Base-by-base conservation (phyloP, 1,140 invertebrate genomes). In the Vanessa tameamea region DNA sequence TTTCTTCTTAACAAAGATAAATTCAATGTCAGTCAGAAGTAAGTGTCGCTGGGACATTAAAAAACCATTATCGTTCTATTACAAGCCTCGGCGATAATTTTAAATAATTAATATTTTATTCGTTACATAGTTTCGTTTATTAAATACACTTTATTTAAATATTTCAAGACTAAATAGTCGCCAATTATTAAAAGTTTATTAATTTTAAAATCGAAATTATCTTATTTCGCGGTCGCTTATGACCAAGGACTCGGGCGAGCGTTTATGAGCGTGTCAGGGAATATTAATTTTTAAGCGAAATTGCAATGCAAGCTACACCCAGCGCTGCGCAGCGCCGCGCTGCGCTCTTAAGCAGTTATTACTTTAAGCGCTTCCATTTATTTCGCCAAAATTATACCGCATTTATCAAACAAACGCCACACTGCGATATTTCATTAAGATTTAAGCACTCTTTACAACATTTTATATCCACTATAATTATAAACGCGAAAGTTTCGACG, bases 221-320 rank as follows among this genome's bases (percentile, higher is more conserved):
- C 48, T 16, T 47, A 50, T 26, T 31, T 26, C 64, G 64, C 47
- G 20, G 23, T 5, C 20, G 14, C 47, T 51, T 47, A 16, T 47
- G 20, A 14, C 5, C 47, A 9, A 23, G 23, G 16, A 9, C 15
- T 20, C 2, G 1, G 16, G 11, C 20, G 5, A n/a, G 12, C 63
- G 7, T 16, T 50, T 13, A 66, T 20, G 48, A 26, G 20, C 51
- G 47, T 67, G 65, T 73, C 75, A 68, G 71, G 55, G 53, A 61
- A 70, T 73, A 73, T 73, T 77, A 77, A 77, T 73, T 77, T 77
- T 77, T 73, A 77, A 70, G 37, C 71, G 76, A 70, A 69, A 73
- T 73, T 37, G 63, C 76, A 55, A 73, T 73, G 75, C 67, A 73
- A 43, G 37, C 37, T 43, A 43, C 37, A 9, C 37, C 8, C 51